Evolutionary conservation across 2,797 vertebrate genomes (phyloP), one percentile per base, ranked within the genome.

Genomic region (Coendou prehensilis): DNA sequence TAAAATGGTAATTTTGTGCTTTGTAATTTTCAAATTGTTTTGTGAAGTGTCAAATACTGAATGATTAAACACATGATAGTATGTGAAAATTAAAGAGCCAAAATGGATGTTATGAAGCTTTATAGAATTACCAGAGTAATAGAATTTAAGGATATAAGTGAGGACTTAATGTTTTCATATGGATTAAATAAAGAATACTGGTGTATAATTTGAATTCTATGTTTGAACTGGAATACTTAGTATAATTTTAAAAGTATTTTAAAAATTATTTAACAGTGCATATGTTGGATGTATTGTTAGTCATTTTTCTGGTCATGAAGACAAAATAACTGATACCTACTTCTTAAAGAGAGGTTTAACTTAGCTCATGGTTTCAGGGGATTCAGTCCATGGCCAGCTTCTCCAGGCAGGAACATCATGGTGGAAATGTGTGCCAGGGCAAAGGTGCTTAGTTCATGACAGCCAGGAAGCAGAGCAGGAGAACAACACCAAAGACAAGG

Each of bases 31-130:
- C 83, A 78, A 33, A 41, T 89, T 57, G 87, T 90, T 91, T 86
- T 78, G 20, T 93, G 81, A 90, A 90, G 83, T 95, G 91, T 94
- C 97, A 95, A 97, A 95, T 89, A 76, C 79, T 93, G 91, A 96
- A 89, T 89, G 67, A 96, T 95, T 92, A 91, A 28, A 23, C 94
- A 96, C 86, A 87, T 89, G 94, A 76, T 73, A 81, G 94, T 84
- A 83, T 45, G 63, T 81, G 63, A 89, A 91, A 90, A 56, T 87
- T 81, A 79, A 83, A 80, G n/a, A 75, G 11, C 6, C 30, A 47
- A 76, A 47, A 33, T 63, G 75, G 23, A 11, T 83, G 45, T 41
- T 23, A 9, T n/a, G 80, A 89, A 85, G 17, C 47, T 96, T 67
- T 37, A 61, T 10, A 37, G 83, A 96, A 86, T 37, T 57, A 78